These are phyloP conservation scores for Protonemura montana DNA, from an alignment of 2,888 invertebrate genomes.

Conservation along the genomic window DNA sequence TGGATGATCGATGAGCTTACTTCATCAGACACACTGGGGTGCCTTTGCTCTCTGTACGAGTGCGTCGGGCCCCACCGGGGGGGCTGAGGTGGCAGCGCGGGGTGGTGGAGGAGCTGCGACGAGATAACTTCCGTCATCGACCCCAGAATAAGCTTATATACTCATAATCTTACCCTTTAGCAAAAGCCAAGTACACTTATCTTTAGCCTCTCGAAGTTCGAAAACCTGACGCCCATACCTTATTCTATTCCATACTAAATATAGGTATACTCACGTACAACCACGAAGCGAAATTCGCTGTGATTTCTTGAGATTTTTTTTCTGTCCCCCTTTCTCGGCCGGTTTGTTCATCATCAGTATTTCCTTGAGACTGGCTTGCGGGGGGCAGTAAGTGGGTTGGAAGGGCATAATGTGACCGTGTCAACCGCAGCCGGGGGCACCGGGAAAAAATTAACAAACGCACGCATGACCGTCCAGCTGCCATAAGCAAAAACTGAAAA, in stretches of 20 bases:
- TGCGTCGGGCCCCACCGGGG: constrained; percentile 38
- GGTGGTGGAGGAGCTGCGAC: constrained; percentile 36
- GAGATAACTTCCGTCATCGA: constrained; percentile 47
- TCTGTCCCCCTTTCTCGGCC: not conserved
- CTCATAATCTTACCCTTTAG: constrained; percentile 42
- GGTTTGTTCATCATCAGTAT: constrained; percentile 43
- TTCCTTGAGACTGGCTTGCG: constrained; percentile 33
- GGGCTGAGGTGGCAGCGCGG: constrained; percentile 37
- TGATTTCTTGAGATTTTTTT: constrained; percentile 41
- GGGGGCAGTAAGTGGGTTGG: constrained; percentile 46
- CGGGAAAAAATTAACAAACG: constrained; percentile 48
- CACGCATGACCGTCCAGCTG: constrained; percentile 46
- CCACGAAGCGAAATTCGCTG: constrained; percentile 37
- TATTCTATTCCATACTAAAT: not conserved
- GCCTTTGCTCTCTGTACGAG: constrained; percentile 48
- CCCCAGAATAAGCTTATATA: constrained; percentile 36
- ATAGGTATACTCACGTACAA: not conserved
- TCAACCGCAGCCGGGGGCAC: constrained; percentile 43
- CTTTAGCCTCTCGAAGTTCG: constrained; percentile 37
- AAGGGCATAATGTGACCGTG: constrained; percentile 46
- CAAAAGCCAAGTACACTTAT: constrained; percentile 40
- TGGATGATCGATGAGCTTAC: constrained; percentile 75
- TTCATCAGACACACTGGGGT: constrained; percentile 51
- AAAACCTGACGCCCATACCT: constrained; percentile 25
- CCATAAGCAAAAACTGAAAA: constrained; percentile 42